Percentiles rank a stretch among this genome's conserved stretches.
Conservation (phyloP, 2,888 invertebrate species). For the Neria commutata region DNA sequence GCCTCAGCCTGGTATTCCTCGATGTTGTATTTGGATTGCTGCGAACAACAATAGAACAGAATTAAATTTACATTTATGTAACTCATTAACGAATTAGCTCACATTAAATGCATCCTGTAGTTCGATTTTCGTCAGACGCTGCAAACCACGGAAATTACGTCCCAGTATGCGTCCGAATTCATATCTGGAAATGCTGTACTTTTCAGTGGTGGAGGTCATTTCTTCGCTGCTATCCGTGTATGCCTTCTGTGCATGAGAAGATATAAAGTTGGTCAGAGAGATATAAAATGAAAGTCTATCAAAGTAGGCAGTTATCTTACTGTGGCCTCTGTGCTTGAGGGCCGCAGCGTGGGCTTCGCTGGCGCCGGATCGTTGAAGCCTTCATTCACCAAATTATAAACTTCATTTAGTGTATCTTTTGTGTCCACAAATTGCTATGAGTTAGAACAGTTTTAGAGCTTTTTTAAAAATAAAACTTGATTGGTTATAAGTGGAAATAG, state of each 20-base stretch:
- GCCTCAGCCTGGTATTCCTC: constrained; percentile 54
- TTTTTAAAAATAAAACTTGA: no score
- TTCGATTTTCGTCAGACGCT: constrained; percentile 55
- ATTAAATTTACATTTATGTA: not conserved
- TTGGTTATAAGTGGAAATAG: not conserved
- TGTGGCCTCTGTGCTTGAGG: constrained; percentile 37
- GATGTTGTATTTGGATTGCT: constrained; percentile 59
- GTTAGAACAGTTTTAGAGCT: no score
- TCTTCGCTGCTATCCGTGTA: constrained; percentile 36
- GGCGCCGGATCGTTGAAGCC: constrained; percentile 57
- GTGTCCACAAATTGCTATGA: constrained; percentile 60
- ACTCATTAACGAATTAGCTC: constrained; percentile 25
- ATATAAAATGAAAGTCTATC: no score
- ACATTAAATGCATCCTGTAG: constrained; percentile 59
- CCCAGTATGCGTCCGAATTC: constrained; percentile 59
- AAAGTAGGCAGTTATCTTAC: no score
- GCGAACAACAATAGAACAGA: constrained; percentile 15
- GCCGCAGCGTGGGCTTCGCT: constrained; percentile 41
- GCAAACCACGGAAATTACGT: constrained; percentile 58
- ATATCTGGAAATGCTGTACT: constrained; percentile 55
- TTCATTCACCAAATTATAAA: constrained; percentile 55
- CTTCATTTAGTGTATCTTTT: constrained; percentile 49
- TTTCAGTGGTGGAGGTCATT: constrained; percentile 53
- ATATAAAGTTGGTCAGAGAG: no score
- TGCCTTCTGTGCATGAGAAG: constrained; percentile 23